A percentile compares a stretch with the other conserved stretches of the same genome.
Evolutionary conservation across 2,113 vertebrate species (phyloP).

Genomic region (Campylomormyrus tamandua): DNA sequence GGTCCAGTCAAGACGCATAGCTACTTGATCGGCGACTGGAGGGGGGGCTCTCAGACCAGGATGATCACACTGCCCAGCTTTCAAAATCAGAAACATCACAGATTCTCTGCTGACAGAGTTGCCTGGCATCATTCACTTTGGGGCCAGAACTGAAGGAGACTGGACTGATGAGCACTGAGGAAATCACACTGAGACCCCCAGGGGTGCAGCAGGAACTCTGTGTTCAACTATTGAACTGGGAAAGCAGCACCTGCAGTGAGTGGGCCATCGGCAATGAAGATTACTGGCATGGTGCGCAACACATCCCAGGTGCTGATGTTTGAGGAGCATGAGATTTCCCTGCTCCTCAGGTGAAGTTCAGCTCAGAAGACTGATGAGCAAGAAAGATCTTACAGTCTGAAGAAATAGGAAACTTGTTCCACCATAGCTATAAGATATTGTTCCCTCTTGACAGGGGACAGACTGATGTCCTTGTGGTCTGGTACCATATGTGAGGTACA

Average conservation of each 20-base stretch:
- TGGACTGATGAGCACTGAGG: background rate
- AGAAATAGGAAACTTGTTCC: background rate
- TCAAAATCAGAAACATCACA: slow-evolving; percentile 52
- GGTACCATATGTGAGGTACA: background rate
- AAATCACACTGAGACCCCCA: slow-evolving; percentile 32
- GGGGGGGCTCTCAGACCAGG: background rate
- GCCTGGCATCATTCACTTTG: slow-evolving; percentile 70
- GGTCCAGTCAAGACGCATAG: background rate
- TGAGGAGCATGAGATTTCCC: background rate
- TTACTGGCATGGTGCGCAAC: background rate
- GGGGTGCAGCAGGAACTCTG: slow-evolving; percentile 46
- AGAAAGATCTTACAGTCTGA: background rate
- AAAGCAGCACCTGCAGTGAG: slow-evolving; percentile 61
- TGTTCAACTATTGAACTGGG: background rate
- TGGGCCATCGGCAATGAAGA: background rate
- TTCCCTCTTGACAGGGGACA: slow-evolving; percentile 24
- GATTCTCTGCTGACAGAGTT: slow-evolving; percentile 67
- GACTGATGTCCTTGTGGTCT: background rate
- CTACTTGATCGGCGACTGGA: background rate
- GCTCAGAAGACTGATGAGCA: background rate
- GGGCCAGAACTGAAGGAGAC: slow-evolving; percentile 56
- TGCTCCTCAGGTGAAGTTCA: background rate
- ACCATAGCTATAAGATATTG: background rate
- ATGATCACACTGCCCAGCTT: slow-evolving; percentile 39
- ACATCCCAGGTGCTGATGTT: background rate